Evolutionary conservation across 2,113 vertebrate species (phyloP).

Genomic region (Nestor notabilis): DNA sequence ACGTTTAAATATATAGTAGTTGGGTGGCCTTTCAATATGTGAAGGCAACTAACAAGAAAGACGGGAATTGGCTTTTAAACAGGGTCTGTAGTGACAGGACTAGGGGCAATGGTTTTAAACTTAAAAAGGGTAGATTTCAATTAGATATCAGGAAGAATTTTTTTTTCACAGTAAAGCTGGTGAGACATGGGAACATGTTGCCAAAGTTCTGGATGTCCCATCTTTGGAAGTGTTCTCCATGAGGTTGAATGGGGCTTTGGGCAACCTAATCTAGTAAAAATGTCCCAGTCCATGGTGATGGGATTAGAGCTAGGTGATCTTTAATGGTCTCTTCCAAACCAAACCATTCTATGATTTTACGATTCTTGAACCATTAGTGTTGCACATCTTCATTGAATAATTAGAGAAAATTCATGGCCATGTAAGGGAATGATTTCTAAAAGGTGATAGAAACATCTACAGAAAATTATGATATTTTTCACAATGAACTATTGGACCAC

Average conservation of each 20-base stretch:
- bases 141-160: neutral
- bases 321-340: neutral
- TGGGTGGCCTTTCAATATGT: neutral
- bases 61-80: neutral
- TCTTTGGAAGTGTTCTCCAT: neutral
- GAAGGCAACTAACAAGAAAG: neutral
- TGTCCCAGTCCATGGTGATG: rapidly evolving
- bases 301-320: neutral
- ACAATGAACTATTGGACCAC: neutral
- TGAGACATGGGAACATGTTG: neutral
- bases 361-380: neutral
- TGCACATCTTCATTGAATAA: neutral
- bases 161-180: neutral
- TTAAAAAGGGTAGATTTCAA: neutral
- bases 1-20: neutral
- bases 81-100: neutral
- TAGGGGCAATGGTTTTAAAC: neutral
- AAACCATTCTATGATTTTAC: neutral
- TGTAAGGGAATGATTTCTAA: neutral
- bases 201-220: rapidly evolving
- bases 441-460: neutral
- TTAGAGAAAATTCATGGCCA: neutral
- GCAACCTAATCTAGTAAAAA: neutral
- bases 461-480: neutral
- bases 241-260: neutral